Conservation (phyloP, 1,140 invertebrate genomes). For the Spodoptera frugiperda region DNA sequence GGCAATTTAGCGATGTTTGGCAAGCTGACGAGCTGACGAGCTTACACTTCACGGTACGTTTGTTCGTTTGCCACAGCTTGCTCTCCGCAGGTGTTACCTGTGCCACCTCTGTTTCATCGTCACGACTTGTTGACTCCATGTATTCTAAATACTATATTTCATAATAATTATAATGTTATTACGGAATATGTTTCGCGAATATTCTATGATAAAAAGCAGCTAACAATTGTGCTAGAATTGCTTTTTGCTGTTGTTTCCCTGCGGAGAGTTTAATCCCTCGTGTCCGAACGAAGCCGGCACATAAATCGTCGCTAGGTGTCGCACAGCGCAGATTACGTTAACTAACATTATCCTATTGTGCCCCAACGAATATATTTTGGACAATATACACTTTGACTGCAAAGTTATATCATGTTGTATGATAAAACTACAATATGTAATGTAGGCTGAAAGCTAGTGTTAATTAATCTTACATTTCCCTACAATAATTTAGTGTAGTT, state of each 20-base stretch:
- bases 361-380: constrained; percentile 1
- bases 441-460: no score
- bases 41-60: constrained; percentile 13
- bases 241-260: constrained; percentile 13
- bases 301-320: constrained; percentile 34
- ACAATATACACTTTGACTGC: constrained; percentile 23
- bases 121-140: neutral
- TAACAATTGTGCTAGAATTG: neutral
- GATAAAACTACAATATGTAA: no score
- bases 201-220: neutral
- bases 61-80: neutral
- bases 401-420: neutral
- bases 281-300: constrained; percentile 16
- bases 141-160: neutral
- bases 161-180: no score
- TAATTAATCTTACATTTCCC: no score
- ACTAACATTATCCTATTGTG: constrained; percentile 38
- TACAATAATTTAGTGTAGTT: no score
- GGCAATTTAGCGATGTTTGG: constrained; percentile 20
- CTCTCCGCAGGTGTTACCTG: constrained; percentile 1
- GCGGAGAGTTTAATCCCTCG: constrained; percentile 25
- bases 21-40: constrained; percentile 14
- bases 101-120: neutral
- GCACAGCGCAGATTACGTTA: constrained; percentile 21
- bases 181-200: neutral